A percentile compares a stretch with the other conserved stretches of the same genome.
Evolutionary conservation across 92 coral and sea anemone genomes (phyloP).

Genomic region (Palythoa heliodiscus): DNA sequence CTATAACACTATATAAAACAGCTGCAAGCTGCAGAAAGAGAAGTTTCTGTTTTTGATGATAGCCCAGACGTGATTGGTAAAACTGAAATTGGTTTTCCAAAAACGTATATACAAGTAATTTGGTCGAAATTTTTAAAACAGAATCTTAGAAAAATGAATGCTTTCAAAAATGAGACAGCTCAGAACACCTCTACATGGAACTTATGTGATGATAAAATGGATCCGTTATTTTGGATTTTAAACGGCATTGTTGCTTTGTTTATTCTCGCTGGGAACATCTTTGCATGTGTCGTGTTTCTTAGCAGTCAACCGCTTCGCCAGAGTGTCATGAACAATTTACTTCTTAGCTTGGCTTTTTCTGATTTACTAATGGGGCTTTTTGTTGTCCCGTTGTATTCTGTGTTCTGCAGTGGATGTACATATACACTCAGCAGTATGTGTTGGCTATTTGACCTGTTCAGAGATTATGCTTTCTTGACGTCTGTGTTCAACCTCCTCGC

Average conservation of each 20-base stretch:
- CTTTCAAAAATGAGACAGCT: neutral
- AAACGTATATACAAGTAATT: neutral
- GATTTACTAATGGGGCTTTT: constrained; percentile 62
- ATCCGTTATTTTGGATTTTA: constrained; percentile 38
- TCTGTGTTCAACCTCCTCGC: constrained; percentile 68
- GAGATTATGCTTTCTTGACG: constrained; percentile 56
- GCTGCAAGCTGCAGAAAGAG: neutral
- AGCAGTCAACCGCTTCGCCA: constrained; percentile 50
- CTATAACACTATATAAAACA: neutral
- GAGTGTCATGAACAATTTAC: constrained; percentile 60
- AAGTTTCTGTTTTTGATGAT: neutral
- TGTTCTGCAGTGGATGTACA: constrained; percentile 58
- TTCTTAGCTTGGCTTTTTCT: constrained; percentile 67
- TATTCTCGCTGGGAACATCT: constrained; percentile 33
- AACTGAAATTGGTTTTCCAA: neutral
- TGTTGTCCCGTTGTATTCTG: constrained; percentile 67
- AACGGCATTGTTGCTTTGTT: constrained; percentile 34
- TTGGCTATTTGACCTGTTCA: constrained; percentile 54
- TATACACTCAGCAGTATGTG: constrained; percentile 46
- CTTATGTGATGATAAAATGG: neutral
- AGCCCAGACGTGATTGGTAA: neutral
- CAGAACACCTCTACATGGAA: neutral
- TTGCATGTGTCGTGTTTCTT: constrained; percentile 50
- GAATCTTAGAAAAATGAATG: neutral
- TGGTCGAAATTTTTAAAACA: neutral